Evolutionary conservation across 2,888 invertebrate species (phyloP).

Genomic region (Microchrysa polita): DNA sequence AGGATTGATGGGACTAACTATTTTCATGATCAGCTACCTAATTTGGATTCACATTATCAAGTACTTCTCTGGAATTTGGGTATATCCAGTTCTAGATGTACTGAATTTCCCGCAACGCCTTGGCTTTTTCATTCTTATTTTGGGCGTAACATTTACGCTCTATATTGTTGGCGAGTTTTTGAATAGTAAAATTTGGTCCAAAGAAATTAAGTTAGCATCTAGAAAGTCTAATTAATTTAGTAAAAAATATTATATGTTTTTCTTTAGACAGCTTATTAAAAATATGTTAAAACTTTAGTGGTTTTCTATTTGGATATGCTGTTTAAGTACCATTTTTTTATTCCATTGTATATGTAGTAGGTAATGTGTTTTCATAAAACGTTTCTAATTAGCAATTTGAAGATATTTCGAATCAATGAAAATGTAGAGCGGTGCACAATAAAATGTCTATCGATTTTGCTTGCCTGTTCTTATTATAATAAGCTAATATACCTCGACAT

Average conservation of each 20-base stretch:
- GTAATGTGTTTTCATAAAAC: too few species aligned
- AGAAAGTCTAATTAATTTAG: constrained; percentile 60
- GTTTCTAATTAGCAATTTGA: too few species aligned
- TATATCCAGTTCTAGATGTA: constrained; percentile 88
- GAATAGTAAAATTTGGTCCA: constrained; percentile 78
- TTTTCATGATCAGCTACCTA: constrained; percentile 77
- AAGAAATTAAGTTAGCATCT: constrained; percentile 67
- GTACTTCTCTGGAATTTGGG: constrained; percentile 83
- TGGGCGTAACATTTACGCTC: constrained; percentile 70
- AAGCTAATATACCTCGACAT: too few species aligned
- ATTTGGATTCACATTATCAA: constrained; percentile 84
- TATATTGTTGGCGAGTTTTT: constrained; percentile 79
- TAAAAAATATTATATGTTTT: not conserved
- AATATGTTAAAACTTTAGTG: too few species aligned
- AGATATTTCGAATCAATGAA: too few species aligned
- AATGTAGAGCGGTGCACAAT: too few species aligned
- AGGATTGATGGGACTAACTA: constrained; percentile 71
- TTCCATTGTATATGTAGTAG: too few species aligned
- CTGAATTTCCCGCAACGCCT: constrained; percentile 77
- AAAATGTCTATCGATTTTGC: too few species aligned
- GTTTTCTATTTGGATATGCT: too few species aligned
- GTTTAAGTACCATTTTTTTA: too few species aligned
- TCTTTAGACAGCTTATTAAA: too few species aligned
- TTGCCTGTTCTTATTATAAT: too few species aligned
- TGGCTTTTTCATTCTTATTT: constrained; percentile 75